Evolutionary conservation across 1,140 invertebrate genomes (phyloP), one percentile per base, ranked within the genome.

Genomic region (Brachionus angularis): DNA sequence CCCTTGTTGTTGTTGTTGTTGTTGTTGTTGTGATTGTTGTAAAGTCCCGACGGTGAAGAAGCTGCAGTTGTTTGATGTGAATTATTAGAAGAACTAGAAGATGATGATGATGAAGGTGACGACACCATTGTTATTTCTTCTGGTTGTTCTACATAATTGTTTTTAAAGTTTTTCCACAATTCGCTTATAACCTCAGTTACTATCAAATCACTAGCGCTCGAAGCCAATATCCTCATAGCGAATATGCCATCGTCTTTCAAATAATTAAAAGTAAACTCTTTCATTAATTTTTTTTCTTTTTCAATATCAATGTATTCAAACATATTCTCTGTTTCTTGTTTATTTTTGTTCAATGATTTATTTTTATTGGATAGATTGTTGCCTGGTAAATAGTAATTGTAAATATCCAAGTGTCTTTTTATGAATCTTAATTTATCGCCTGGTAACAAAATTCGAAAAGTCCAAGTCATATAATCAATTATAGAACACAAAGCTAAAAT

Each of bases 201-300:
- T 14, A 70, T 50, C 12, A 70, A 50, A 52, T 70, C 67, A 16
- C 67, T 70, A 16, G 46, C 33, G 18, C 46, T 70, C 7, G 46
- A 70, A 0, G 67, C 46, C 46, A 70, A 34, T 27, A 70, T 50
- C 27, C 67, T 42, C 46, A 50, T 70, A 0, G 46, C 31, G 44
- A 70, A 70, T 1, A 70, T 47, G 1, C 67, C 67, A 44, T 70
- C 67, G 31, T 70, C 67, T 34, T 70, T 70, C 31, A 70, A 29
- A 52, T 70, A 70, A 29, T 52, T 50, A 7, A 70, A 70, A 4
- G 46, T 50, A 70, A 70, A 70, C 18, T 70, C 67, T 39, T 47
- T 23, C 29, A 50, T 50, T 29, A 50, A 23, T 36, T 29, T 12
- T 29, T 50, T 50, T 29, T 70, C 67, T 36, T 16, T 29, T 29